Base-by-base conservation (phyloP, 1,140 invertebrate species). In the Laodelphax striatellus region DNA sequence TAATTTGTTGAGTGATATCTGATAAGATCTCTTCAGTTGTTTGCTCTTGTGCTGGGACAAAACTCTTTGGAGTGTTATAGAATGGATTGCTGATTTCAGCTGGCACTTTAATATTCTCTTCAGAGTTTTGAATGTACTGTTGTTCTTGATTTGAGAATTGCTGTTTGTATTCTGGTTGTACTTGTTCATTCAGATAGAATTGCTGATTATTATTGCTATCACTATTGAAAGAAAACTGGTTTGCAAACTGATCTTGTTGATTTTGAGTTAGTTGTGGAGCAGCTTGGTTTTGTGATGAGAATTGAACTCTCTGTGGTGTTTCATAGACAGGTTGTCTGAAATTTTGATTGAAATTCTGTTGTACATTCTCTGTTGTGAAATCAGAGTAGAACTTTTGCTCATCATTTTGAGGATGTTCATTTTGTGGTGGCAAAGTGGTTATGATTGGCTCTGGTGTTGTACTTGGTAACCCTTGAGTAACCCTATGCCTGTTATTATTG, bases 341-440 rank as follows among this genome's bases (percentile, higher is more conserved):
- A 14, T 55, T 55, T 55, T 34, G 54, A 55, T 55, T 55, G 28
- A 55, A 34, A 22, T 53, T 53, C 11, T 53, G 52, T 34, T 31
- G 31, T 11, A 34, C 11, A 38, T 17, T 55, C 9, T 50, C 46
- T 50, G 46, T 50, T 5, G 21, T 22, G 16, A 8, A 17, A 9
- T 50, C 46, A 10, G 46, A 50, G 21, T 50, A 50, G 14, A 50
- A 17, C 21, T 17, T 17, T n/a, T 55, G 24, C 6, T 55, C 54
- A 31, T 31, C 17, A 16, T 55, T 55, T 38, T 38, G 31, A n/a
- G 16, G 16, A 24, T 50, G 52, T n/a, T 55, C 52, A n/a, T 17
- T 16, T 19, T 42, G 54, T 16, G 59, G 52, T 6, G 59, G 42
- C 1, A 52, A n/a, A 22, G 59, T 60, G 28, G 59, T 55, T 8